Evolutionary conservation across 2,113 vertebrate genomes (phyloP).

Genomic region (Xenopus borealis): DNA sequence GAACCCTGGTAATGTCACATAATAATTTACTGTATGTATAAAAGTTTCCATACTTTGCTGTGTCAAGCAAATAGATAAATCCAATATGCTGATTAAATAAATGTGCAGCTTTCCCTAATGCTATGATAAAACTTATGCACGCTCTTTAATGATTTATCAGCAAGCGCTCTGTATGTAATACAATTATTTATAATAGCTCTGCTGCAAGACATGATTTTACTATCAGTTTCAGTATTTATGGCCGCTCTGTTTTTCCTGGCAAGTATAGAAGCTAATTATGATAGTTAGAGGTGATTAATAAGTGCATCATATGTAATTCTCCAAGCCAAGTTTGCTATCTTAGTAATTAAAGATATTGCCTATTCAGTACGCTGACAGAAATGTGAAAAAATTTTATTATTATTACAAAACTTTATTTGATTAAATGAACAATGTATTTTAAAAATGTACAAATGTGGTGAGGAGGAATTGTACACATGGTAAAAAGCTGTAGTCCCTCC

Average conservation of each 20-base stretch:
- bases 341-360: conserved; percentile 40
- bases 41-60: too few relatives aligned
- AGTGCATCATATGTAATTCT: conserved; percentile 38
- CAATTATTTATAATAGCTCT: conserved; percentile 42
- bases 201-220: conserved; percentile 7
- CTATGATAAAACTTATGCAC: conserved; percentile 1
- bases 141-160: conserved; percentile 23
- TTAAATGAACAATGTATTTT: neutral
- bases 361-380: conserved; percentile 23
- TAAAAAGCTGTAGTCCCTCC: too few relatives aligned
- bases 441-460: too few relatives aligned
- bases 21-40: too few relatives aligned
- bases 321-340: conserved; percentile 41
- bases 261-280: conserved; percentile 38
- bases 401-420: conserved; percentile 4
- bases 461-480: too few relatives aligned
- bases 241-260: conserved; percentile 15
- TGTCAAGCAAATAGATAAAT: too few relatives aligned
- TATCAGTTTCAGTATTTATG: conserved; percentile 20
- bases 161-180: conserved; percentile 33
- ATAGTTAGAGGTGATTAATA: conserved; percentile 44
- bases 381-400: conserved; percentile 4
- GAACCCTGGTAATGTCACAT: too few relatives aligned
- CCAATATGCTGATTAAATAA: neutral
- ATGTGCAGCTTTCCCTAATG: neutral